These are phyloP conservation scores for Aporophyla lueneburgensis DNA, from an alignment of 2,888 invertebrate genomes.

Conservation along the genomic window DNA sequence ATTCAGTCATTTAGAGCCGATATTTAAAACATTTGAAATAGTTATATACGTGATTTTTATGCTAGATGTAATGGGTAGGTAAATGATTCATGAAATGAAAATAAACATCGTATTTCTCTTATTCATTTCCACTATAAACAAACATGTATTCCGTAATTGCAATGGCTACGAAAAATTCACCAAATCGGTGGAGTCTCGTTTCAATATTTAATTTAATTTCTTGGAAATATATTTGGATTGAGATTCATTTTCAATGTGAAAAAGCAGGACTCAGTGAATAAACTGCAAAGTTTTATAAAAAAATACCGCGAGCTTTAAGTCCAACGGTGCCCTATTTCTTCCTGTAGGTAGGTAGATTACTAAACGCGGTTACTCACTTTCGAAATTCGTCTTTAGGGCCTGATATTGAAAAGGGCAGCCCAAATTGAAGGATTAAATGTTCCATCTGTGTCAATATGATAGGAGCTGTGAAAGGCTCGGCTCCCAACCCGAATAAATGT, in stretches of 20 bases:
- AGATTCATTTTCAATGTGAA: background rate
- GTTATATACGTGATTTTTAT: background rate
- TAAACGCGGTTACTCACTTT: slow-evolving; percentile 57
- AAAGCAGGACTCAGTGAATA: background rate
- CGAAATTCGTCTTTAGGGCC: slow-evolving; percentile 67
- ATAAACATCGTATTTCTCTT: background rate
- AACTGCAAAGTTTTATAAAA: slow-evolving; percentile 19
- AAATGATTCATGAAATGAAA: background rate
- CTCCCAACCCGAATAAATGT: slow-evolving; percentile 74
- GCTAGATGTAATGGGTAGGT: background rate
- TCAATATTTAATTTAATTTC: background rate
- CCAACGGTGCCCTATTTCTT: background rate
- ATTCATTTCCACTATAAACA: background rate
- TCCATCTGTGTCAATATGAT: slow-evolving; percentile 87
- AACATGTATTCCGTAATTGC: background rate
- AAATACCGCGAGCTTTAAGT: background rate
- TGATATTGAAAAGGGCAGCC: slow-evolving; percentile 78
- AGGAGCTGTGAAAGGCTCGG: slow-evolving; percentile 82
- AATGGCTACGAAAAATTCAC: background rate
- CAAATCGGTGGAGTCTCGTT: background rate
- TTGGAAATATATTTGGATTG: background rate
- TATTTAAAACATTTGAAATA: background rate
- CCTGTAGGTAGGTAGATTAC: slow-evolving; percentile 17
- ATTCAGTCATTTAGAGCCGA: background rate
- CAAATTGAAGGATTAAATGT: slow-evolving; percentile 85